Base-by-base conservation (phyloP, 2,797 vertebrate genomes). In the Phylloscopus collybita region DNA sequence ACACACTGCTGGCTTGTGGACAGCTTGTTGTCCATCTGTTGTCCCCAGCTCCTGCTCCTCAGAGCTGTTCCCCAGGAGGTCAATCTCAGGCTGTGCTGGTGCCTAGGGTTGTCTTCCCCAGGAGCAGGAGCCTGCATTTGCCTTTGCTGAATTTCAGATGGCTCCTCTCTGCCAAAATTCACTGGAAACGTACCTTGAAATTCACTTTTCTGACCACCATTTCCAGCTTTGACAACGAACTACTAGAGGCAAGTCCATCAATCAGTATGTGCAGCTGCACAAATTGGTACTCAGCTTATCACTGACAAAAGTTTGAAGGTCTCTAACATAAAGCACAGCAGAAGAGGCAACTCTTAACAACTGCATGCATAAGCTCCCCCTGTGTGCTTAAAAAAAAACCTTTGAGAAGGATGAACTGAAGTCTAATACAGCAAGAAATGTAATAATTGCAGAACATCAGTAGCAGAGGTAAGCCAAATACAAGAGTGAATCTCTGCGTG, bases 201-300 rank as follows among this genome's bases (percentile, higher is more conserved):
- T 49, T 20, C 18, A 30, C 25, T 50, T 22, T 50, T 6, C 27
- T 51, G 38, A 22, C 4, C 38, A 82, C 10, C 6, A 7, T 27
- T 59, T 59, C 34, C 65, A 86, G 32, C 42, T 81, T 21, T 65
- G 30, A 76, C 34, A 34, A 72, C 54, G 40, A 79, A 29, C 32
- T 56, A 47, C 19, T 12, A 62, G 6, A 61, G 6, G 10, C 13
- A 75, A 88, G 27, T 5, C 27, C 32, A 42, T 7, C 38, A 34
- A 40, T 5, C 1, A 1, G 11, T 13, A 44, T 0, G 0, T 23
- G 25, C 14, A 75, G 47, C 25, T 26, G 6, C 18, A 44, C 12
- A 69, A 60, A 4, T 0, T 73, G 40, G 26, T 66, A 29, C 5
- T 22, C 4, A 30, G 32, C 18, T 57, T 49, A 81, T 7, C 32